A percentile compares a stretch with the other conserved stretches of the same genome.
phyloP scores from a whole-genome alignment of 64 coral and sea anemone species.

The Porites lutea region DNA sequence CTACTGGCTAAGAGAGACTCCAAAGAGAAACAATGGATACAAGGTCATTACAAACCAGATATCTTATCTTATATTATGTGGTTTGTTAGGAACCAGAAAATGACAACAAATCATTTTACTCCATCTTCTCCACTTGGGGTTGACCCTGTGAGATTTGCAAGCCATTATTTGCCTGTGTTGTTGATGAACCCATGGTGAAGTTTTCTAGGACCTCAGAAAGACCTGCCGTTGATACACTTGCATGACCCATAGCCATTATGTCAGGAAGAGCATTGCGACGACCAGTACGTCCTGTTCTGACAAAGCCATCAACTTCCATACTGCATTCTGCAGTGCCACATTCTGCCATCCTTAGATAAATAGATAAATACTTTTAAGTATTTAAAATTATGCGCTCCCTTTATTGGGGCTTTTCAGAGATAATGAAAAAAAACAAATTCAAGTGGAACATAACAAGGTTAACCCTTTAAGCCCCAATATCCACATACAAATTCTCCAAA shows the following conservation, averaged over 20 bases:
- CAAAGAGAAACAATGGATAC: too few relatives aligned
- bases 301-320: conserved; percentile 78
- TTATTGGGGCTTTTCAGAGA: too few relatives aligned
- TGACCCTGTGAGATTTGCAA: neutral
- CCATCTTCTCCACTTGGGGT: neutral
- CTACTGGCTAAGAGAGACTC: too few relatives aligned
- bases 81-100: neutral
- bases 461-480: too few relatives aligned
- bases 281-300: conserved; percentile 85
- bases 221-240: conserved; percentile 78
- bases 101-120: neutral
- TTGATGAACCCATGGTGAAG: conserved; percentile 52
- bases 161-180: conserved; percentile 10
- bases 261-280: conserved; percentile 90
- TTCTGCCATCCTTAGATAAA: conserved; percentile 73
- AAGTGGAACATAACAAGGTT: too few relatives aligned
- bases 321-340: conserved; percentile 81
- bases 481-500: too few relatives aligned
- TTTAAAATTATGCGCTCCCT: too few relatives aligned
- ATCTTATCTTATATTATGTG: too few relatives aligned
- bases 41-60: too few relatives aligned
- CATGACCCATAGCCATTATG: conserved; percentile 51
- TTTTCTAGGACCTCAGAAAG: conserved; percentile 81
- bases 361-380: neutral
- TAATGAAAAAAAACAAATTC: too few relatives aligned